Base-by-base conservation (phyloP, 2,113 vertebrate genomes). In the Eonycteris spelaea region DNA sequence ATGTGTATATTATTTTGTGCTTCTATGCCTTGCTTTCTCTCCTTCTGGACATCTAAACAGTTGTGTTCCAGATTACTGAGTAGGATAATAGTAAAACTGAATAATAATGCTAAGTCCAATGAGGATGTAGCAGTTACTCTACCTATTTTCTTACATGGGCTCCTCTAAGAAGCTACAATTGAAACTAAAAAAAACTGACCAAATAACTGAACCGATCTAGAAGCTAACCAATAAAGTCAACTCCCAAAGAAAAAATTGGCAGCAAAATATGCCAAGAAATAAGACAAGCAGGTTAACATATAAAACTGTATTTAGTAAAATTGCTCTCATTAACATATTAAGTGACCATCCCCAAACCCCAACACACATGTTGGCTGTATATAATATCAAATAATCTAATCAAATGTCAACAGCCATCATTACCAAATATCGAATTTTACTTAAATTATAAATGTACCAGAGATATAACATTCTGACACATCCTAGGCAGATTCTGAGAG, bases 181-280 rank as follows among this genome's bases (percentile, higher is more conserved):
- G 33, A 93, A 91, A 93, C 16, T 85, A 51, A 35, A 84, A 94
- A 94, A 94, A 97, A 63, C 26, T 82, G 24, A 92, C 26, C 40
- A 90, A 88, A 68, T 55, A 94, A 80, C 9, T 86, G 33, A 79
- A 77, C 61, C 88, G 30, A 90, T 61, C 33, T 92, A 86, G 30
- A 96, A 78, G 11, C 3, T 63, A 57, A 90, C 55, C n/a, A 68
- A 73, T 28, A 84, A 80, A 84, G 85, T 67, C 61, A 86, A 92
- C 79, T 83, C 67, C 35, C 61, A 93, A 80, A 61, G 8, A 61
- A 94, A 79, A 63, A 63, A 48, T 21, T 3, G 35, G 38, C 7
- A 73, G 21, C 55, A 86, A 68, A 80, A 84, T 65, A 79, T 68
- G 28, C 63, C 45, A 91, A 96, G 30, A 80, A 95, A 86, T 51